A percentile compares a stretch with the other conserved stretches of the same genome.
Conservation (phyloP, 2,797 vertebrate species). For the Vireo griseus region DNA sequence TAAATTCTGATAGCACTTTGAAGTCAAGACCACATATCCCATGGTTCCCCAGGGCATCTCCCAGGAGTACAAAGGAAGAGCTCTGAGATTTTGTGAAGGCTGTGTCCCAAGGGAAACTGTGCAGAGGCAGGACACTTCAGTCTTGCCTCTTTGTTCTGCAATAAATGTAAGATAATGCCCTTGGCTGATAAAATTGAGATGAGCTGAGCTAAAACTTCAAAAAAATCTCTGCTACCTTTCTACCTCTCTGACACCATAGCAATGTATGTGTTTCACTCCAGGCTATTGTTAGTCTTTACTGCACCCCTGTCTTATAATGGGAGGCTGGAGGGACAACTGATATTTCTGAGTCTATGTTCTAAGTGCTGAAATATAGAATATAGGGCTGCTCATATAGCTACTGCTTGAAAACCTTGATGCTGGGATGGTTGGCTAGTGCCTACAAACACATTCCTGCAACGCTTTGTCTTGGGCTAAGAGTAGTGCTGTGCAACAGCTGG, state of each 20-base stretch:
- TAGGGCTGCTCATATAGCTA: background rate
- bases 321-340: background rate
- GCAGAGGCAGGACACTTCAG: background rate
- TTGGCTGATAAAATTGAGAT: background rate
- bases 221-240: background rate
- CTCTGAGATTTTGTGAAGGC: background rate
- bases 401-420: background rate
- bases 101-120: background rate
- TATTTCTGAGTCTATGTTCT: background rate
- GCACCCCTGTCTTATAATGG: background rate
- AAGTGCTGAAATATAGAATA: background rate
- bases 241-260: background rate
- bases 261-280: background rate
- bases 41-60: background rate
- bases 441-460: background rate
- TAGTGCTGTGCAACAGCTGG: background rate
- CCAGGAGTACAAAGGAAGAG: background rate
- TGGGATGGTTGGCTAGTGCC: background rate
- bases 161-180: background rate
- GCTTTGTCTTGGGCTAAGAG: background rate
- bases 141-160: background rate
- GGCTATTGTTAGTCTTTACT: background rate
- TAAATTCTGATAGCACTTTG: background rate
- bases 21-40: background rate
- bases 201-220: background rate